Conservation (phyloP, 2,113 vertebrate species). For the Gambusia holbrooki region DNA sequence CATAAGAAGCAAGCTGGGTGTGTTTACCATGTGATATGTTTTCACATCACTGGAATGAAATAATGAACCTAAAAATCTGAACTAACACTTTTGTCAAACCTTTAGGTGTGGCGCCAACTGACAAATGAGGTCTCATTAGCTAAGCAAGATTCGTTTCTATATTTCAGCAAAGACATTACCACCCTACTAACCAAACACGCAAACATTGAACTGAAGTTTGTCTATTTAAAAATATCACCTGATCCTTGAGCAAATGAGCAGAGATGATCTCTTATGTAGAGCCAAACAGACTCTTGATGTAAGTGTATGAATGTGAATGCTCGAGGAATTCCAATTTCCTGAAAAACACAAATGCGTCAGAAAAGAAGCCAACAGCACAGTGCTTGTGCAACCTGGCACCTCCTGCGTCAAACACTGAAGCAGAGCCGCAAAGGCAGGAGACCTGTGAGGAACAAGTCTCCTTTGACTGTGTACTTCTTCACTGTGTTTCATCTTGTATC, state of each 20-base stretch:
- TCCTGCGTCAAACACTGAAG: conserved; percentile 41
- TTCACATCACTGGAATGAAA: not conserved
- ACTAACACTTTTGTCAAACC: conserved; percentile 14
- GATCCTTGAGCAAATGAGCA: not conserved
- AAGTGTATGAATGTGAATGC: not conserved
- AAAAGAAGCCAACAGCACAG: conserved; percentile 7
- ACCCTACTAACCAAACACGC: not conserved
- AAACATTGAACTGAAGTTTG: not conserved
- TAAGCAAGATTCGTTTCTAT: conserved; percentile 8
- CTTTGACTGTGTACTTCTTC: conserved; percentile 46
- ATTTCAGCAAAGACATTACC: not conserved
- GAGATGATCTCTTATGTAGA: not conserved
- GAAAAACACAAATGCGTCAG: conserved; percentile 20
- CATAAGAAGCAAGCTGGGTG: not conserved
- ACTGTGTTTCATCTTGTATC: conserved; percentile 36
- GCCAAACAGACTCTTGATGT: conserved; percentile 1
- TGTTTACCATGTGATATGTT: not conserved
- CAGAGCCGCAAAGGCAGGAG: conserved; percentile 32
- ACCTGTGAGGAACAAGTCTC: conserved; percentile 31
- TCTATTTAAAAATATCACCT: conserved; percentile 14
- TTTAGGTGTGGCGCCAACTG: conserved; percentile 4
- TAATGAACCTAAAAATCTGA: conserved; percentile 3
- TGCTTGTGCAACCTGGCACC: conserved; percentile 16
- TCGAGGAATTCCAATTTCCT: conserved; percentile 17
- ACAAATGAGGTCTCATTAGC: conserved; percentile 15